These are phyloP conservation scores for Pteronotus mesoamericanus DNA, from an alignment of 2,797 vertebrate species.

Conservation along the genomic window DNA sequence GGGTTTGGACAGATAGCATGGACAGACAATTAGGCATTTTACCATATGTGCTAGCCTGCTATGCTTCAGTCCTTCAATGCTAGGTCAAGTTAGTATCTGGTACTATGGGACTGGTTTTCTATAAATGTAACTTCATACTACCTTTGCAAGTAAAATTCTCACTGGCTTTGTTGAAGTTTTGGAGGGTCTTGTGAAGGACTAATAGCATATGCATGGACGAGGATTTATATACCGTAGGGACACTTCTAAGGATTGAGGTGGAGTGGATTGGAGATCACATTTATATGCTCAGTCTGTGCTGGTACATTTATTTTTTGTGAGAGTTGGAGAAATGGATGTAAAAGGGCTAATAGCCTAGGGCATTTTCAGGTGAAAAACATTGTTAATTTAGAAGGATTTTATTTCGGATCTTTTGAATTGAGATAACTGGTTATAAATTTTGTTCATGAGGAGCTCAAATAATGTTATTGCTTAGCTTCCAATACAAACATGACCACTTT, in stretches of 20 bases:
- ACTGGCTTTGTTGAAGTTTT: neutral
- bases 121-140: neutral
- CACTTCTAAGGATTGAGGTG: neutral
- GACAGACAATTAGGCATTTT: neutral
- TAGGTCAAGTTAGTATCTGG: neutral
- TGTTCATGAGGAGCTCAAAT: neutral
- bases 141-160: neutral
- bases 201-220: neutral
- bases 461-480: neutral
- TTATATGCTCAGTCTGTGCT: neutral
- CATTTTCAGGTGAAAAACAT: constrained; percentile 15
- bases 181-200: neutral
- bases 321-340: neutral
- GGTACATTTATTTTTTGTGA: neutral
- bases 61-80: neutral
- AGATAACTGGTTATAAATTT: neutral
- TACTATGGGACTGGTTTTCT: neutral
- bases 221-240: neutral
- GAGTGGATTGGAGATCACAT: neutral
- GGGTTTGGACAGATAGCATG: neutral
- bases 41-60: neutral
- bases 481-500: neutral
- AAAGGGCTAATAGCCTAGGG: neutral
- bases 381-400: neutral
- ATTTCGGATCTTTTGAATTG: constrained; percentile 6